A percentile compares a stretch with the other conserved stretches of the same genome.
phyloP scores from a whole-genome alignment of 2,113 vertebrate species.

The Danionella cerebrum region DNA sequence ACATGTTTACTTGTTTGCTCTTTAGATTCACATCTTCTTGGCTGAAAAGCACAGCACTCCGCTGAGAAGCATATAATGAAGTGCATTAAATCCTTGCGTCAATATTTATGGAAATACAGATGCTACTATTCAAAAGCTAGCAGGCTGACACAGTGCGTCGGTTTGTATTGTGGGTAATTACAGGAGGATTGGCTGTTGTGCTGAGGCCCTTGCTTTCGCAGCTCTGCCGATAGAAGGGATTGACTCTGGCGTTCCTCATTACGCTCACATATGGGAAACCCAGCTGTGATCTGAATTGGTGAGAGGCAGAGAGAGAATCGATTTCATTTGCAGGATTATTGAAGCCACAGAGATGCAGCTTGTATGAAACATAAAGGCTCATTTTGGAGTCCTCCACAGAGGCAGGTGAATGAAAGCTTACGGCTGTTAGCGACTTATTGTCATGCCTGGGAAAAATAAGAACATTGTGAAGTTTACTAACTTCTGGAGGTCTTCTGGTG shows the following conservation, averaged over 20 bases:
- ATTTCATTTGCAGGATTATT: constrained; percentile 77
- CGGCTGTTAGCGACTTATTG: constrained; percentile 58
- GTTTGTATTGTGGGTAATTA: constrained; percentile 73
- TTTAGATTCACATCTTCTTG: neutral
- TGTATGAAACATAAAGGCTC: constrained; percentile 74
- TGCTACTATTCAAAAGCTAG: constrained; percentile 57
- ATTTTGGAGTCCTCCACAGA: constrained; percentile 66
- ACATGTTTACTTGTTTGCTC: constrained; percentile 17
- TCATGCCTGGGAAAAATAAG: constrained; percentile 62
- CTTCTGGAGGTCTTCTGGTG: constrained; percentile 18
- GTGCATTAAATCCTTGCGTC: constrained; percentile 32
- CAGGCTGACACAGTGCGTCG: constrained; percentile 52
- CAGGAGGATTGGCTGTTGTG: constrained; percentile 73
- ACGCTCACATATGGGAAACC: constrained; percentile 71
- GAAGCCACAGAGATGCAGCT: constrained; percentile 65
- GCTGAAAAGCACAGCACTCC: neutral
- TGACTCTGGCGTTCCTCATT: constrained; percentile 64
- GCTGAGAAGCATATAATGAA: constrained; percentile 26
- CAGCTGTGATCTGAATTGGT: constrained; percentile 75
- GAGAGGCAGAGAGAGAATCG: constrained; percentile 69
- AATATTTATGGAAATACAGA: constrained; percentile 41
- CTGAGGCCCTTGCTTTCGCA: constrained; percentile 67
- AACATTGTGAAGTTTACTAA: constrained; percentile 54
- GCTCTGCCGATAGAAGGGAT: constrained; percentile 63
- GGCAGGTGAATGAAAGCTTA: constrained; percentile 55